A percentile compares a stretch with the other conserved stretches of the same genome.
These are phyloP conservation scores for Cephus rjabovi DNA, from an alignment of 2,888 invertebrate species.

Conservation along the genomic window DNA sequence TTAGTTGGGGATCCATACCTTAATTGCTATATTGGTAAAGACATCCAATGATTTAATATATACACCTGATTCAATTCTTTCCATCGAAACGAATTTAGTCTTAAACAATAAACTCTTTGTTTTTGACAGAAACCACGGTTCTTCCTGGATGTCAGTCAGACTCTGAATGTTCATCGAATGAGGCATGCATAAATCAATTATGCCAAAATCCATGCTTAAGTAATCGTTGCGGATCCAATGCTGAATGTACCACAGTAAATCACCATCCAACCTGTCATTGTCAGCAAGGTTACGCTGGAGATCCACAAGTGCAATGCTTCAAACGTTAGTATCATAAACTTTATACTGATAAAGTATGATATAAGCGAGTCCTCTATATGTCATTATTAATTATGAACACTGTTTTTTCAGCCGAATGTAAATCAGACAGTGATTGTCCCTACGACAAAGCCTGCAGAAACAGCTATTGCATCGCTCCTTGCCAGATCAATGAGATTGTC, in stretches of 20 bases:
- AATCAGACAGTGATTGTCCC: conserved; percentile 82
- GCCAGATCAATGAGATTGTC: conserved; percentile 72
- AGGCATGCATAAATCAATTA: conserved; percentile 82
- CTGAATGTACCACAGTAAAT: conserved; percentile 80
- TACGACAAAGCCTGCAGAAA: conserved; percentile 85
- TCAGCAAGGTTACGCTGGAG: conserved; percentile 87
- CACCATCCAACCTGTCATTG: conserved; percentile 89
- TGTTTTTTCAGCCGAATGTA: conserved; percentile 78
- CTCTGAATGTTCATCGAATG: conserved; percentile 79
- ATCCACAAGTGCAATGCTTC: conserved; percentile 86
- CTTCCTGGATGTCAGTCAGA: conserved; percentile 79
- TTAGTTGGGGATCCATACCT: conserved; percentile 84
- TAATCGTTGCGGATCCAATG: conserved; percentile 84
- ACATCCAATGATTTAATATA: background rate
- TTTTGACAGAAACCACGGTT: conserved; percentile 62
- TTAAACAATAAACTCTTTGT: background rate
- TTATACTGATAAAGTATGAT: background rate
- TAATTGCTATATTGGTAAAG: conserved; percentile 74
- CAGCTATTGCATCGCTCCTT: conserved; percentile 85
- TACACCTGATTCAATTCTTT: background rate
- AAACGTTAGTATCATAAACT: conserved; percentile 76
- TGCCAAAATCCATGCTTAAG: conserved; percentile 87
- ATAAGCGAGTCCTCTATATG: conserved; percentile 2
- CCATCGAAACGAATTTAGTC: background rate
- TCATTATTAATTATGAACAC: conserved; percentile 18